phyloP scores from a whole-genome alignment of 2,797 vertebrate species.

The Melanotaenia maccullochi region DNA sequence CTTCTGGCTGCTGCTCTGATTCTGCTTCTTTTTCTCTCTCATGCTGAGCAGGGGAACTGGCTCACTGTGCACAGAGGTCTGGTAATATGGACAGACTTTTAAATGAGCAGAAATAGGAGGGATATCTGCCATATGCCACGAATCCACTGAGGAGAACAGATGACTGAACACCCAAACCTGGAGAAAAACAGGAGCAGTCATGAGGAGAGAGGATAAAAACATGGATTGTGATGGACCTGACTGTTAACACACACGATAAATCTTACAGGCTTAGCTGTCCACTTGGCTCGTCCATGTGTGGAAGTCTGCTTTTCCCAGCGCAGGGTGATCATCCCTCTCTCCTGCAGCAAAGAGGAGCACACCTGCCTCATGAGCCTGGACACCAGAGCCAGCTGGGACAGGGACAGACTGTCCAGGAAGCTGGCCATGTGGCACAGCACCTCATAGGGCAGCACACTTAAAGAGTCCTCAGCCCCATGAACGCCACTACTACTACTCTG shows the following conservation, averaged over 20 bases:
- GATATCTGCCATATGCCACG: slow-evolving; percentile 82
- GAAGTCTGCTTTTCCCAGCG: slow-evolving; percentile 90
- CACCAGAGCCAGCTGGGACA: slow-evolving; percentile 93
- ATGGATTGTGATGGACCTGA: neutral
- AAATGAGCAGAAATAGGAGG: slow-evolving; percentile 88
- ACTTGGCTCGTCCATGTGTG: slow-evolving; percentile 73
- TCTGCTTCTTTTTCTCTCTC: slow-evolving; percentile 63
- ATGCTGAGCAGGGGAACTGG: slow-evolving; percentile 84
- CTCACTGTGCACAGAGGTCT: slow-evolving; percentile 76
- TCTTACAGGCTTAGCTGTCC: slow-evolving; percentile 84
- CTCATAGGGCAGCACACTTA: slow-evolving; percentile 90
- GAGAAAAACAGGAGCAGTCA: slow-evolving; percentile 8
- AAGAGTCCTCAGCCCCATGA: slow-evolving; percentile 69
- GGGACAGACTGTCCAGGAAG: slow-evolving; percentile 94
- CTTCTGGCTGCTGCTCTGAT: slow-evolving; percentile 29
- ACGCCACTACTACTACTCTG: slow-evolving; percentile 57
- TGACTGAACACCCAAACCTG: slow-evolving; percentile 94
- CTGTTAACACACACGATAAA: neutral
- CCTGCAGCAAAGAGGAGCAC: slow-evolving; percentile 90
- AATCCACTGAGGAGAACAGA: slow-evolving; percentile 88
- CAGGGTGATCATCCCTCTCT: slow-evolving; percentile 93
- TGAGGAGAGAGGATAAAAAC: neutral
- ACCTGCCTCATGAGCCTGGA: slow-evolving; percentile 92
- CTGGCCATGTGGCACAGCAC: slow-evolving; percentile 89
- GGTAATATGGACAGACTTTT: slow-evolving; percentile 88